phyloP scores from a whole-genome alignment of 2,888 invertebrate species.

The Andrena bicolor region DNA sequence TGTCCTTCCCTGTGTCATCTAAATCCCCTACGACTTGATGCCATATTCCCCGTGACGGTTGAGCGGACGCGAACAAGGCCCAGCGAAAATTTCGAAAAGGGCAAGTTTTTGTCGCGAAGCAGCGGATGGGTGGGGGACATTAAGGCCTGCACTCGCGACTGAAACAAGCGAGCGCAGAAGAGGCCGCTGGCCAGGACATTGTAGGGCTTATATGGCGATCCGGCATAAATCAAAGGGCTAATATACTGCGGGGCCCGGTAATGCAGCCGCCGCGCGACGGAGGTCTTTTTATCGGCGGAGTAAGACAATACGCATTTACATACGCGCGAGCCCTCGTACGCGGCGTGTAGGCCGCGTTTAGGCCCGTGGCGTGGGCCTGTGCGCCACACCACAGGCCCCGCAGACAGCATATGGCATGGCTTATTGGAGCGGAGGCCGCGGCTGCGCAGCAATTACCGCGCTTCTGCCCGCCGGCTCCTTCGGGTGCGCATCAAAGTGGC shows the following conservation, averaged over 20 bases:
- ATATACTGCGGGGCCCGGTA: conserved; percentile 80
- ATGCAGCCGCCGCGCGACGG: conserved; percentile 79
- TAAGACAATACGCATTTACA: conserved; percentile 84
- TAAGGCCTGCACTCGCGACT: conserved; percentile 19
- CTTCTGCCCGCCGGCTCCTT: conserved; percentile 77
- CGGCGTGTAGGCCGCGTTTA: conserved; percentile 58
- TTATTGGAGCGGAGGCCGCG: conserved; percentile 76
- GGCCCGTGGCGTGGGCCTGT: conserved; percentile 34
- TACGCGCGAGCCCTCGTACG: conserved; percentile 76
- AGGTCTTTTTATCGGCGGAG: conserved; percentile 82
- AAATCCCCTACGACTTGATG: background rate
- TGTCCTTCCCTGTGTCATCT: too few species aligned
- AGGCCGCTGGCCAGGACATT: conserved; percentile 72
- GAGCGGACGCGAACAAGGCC: background rate
- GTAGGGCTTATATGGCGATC: conserved; percentile 83
- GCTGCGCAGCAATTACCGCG: conserved; percentile 80
- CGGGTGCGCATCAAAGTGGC: conserved; percentile 65
- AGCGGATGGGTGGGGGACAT: conserved; percentile 14
- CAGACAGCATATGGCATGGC: conserved; percentile 72
- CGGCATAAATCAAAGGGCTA: conserved; percentile 84
- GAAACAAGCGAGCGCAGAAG: conserved; percentile 28
- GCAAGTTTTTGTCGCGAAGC: conserved; percentile 31
- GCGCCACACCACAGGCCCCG: conserved; percentile 32
- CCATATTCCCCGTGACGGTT: background rate
- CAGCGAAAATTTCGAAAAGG: conserved; percentile 49